phyloP scores from a whole-genome alignment of 2,797 vertebrate genomes.

The Bryconaethiops microstoma region DNA sequence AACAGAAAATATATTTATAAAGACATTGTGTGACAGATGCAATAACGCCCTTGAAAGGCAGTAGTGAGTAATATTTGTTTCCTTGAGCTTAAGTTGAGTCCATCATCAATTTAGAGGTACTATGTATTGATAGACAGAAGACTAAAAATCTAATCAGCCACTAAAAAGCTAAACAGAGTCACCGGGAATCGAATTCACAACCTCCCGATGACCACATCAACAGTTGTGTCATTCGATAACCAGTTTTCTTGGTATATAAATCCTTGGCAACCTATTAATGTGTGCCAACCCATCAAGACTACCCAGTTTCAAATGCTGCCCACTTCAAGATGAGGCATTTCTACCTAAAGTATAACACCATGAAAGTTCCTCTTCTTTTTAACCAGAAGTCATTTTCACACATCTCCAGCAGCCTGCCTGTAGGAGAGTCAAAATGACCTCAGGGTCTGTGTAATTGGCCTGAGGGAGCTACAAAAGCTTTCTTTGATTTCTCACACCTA shows the following conservation, averaged over 20 bases:
- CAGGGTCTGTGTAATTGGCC: slow-evolving; percentile 2
- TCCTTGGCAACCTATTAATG: background rate
- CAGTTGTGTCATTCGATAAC: no score
- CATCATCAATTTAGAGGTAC: no score
- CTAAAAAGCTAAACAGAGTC: no score
- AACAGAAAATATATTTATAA: no score
- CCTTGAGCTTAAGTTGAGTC: no score
- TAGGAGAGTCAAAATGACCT: background rate
- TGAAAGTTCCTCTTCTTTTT: background rate
- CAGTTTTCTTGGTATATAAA: background rate
- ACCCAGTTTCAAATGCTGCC: background rate
- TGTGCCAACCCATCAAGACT: background rate
- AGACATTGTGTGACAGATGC: no score
- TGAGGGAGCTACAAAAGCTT: background rate
- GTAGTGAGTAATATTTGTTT: no score
- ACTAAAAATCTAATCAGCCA: no score
- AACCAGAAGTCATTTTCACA: background rate
- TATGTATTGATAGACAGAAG: no score
- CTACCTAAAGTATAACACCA: background rate
- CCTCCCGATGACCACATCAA: no score
- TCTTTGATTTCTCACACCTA: slow-evolving; percentile 22
- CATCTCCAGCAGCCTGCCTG: background rate
- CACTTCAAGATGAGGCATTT: background rate
- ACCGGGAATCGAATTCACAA: no score
- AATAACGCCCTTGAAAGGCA: no score